phyloP scores from a whole-genome alignment of 2,797 vertebrate genomes.

The Thaleichthys pacificus region DNA sequence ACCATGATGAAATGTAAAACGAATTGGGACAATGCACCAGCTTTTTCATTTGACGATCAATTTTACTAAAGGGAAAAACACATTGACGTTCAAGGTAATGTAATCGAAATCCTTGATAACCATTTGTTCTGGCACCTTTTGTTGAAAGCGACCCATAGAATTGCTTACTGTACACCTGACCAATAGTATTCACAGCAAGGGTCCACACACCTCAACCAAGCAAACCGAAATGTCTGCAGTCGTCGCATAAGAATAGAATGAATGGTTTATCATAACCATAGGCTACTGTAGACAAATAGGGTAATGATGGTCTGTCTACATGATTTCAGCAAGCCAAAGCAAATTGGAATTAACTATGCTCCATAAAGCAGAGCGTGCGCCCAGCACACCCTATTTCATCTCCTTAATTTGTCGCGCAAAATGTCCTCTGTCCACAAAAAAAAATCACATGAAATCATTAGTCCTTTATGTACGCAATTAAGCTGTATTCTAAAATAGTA shows the following conservation, averaged over 20 bases:
- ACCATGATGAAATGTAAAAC: background rate
- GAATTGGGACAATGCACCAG: background rate
- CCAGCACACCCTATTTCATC: background rate
- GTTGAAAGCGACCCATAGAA: background rate
- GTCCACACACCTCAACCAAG: background rate
- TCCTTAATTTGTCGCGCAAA: background rate
- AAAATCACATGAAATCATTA: background rate
- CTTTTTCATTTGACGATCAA: background rate
- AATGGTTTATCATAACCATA: conserved; percentile 26
- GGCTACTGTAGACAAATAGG: conserved; percentile 31
- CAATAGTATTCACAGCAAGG: background rate
- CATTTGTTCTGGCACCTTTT: too few species aligned
- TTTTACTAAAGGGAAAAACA: background rate
- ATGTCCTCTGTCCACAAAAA: background rate
- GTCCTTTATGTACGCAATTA: background rate
- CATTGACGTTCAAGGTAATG: background rate
- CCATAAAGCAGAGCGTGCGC: conserved; percentile 40
- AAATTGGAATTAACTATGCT: conserved; percentile 49
- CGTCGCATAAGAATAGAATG: background rate
- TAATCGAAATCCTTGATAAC: background rate
- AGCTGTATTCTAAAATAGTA: background rate
- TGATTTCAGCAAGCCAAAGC: conserved; percentile 28
- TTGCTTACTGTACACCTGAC: background rate
- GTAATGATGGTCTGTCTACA: conserved; percentile 28
- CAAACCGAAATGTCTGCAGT: background rate